Percentiles rank a stretch among this genome's conserved stretches.
Conservation (phyloP, 2,113 vertebrate species). For the Lichenostomus cassidix region DNA sequence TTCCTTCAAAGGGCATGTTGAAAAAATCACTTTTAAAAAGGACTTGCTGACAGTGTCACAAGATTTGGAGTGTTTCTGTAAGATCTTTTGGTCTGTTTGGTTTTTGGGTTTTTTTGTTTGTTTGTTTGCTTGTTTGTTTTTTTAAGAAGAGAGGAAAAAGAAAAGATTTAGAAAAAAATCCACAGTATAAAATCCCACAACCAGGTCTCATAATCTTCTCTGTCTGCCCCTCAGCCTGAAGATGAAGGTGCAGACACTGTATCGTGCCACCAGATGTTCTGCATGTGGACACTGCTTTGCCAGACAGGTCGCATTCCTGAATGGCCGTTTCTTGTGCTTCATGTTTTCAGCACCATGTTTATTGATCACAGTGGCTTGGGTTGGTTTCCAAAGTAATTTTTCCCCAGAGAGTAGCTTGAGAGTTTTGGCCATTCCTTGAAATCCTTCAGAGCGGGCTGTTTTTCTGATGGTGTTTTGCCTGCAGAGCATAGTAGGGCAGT, state of each 20-base stretch:
- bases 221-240: not conserved
- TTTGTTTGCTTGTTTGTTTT: not conserved
- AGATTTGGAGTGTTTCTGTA: not conserved
- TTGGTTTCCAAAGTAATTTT: constrained; percentile 11
- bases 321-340: not conserved
- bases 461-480: not conserved
- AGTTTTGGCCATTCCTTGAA: not conserved
- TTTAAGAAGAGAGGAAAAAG: not conserved
- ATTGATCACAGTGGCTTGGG: not conserved
- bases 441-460: not conserved
- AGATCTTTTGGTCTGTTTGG: not conserved
- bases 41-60: not conserved
- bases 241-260: not conserved
- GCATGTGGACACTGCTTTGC: not conserved
- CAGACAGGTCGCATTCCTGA: constrained; percentile 6
- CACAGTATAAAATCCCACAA: not conserved
- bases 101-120: not conserved
- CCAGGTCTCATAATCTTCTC: not conserved
- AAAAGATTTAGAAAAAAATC: not conserved
- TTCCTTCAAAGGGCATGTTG: not conserved
- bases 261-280: constrained; percentile 8
- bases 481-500: not conserved
- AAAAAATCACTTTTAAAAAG: constrained; percentile 20
- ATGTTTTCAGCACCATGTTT: not conserved
- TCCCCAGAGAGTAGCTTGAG: not conserved